Evolutionary conservation across 2,888 invertebrate species (phyloP).

Genomic region (Gandaritis pyraliata): DNA sequence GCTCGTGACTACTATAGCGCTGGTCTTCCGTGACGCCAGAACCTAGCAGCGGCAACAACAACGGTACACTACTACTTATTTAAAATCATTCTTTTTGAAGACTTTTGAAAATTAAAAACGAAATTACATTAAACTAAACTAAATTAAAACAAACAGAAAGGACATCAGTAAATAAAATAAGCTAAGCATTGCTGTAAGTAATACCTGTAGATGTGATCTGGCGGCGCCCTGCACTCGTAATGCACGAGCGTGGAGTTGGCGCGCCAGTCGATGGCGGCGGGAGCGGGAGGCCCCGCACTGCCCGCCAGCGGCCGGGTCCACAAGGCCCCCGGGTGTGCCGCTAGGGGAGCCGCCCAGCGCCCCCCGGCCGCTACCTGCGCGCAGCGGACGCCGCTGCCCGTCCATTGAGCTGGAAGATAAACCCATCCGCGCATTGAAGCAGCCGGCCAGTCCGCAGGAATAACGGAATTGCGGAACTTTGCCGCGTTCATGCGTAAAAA

Average conservation of each 20-base stretch:
- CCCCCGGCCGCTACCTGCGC: slow-evolving; percentile 81
- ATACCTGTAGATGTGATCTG: slow-evolving; percentile 65
- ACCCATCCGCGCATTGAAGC: background rate
- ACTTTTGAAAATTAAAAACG: too few species aligned
- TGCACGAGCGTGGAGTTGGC: slow-evolving; percentile 56
- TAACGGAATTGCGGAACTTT: too few species aligned
- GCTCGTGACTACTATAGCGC: too few species aligned
- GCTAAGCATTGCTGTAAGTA: background rate
- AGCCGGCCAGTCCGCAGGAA: background rate
- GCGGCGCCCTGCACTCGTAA: slow-evolving; percentile 68
- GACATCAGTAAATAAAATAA: too few species aligned
- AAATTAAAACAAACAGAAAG: too few species aligned
- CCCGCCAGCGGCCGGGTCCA: slow-evolving; percentile 88
- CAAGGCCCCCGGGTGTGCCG: slow-evolving; percentile 89
- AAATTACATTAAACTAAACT: too few species aligned
- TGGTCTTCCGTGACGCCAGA: too few species aligned
- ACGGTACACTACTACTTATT: too few species aligned
- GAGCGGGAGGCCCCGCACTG: slow-evolving; percentile 58
- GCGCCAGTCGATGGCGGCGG: slow-evolving; percentile 62
- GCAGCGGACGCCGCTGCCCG: slow-evolving; percentile 53
- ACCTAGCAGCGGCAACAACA: too few species aligned
- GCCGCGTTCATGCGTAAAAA: too few species aligned
- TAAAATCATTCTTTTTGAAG: too few species aligned
- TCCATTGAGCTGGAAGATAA: slow-evolving; percentile 50
- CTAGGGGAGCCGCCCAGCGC: slow-evolving; percentile 90